A percentile compares a stretch with the other conserved stretches of the same genome.
phyloP scores from a whole-genome alignment of 2,113 vertebrate species.

The Eptesicus fuscus region DNA sequence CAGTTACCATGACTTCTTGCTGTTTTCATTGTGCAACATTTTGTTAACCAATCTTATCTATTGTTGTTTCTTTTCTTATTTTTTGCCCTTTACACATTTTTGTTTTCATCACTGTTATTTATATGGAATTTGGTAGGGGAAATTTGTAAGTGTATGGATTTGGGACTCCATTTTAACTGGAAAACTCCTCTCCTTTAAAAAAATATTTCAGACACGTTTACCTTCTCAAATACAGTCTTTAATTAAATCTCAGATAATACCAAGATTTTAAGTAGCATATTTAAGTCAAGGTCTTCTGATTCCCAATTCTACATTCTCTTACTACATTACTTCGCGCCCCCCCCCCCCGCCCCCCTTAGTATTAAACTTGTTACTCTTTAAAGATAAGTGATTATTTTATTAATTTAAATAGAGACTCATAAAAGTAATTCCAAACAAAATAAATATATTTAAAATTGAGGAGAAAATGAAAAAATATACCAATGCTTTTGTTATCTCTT shows the following conservation, averaged over 20 bases:
- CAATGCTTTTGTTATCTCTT: background rate
- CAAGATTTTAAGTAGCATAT: background rate
- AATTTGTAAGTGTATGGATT: background rate
- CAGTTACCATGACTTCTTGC: background rate
- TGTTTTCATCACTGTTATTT: background rate
- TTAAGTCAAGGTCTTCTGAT: background rate
- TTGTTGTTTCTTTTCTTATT: background rate
- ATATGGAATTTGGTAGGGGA: background rate
- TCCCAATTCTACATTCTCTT: background rate
- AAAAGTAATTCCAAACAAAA: conserved; percentile 2
- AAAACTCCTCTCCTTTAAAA: background rate
- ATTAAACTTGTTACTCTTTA: background rate
- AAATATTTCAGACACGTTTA: background rate
- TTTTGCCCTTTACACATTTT: background rate
- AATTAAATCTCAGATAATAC: background rate
- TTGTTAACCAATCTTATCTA: background rate
- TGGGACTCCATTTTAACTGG: background rate
- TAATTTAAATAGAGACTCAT: conserved; percentile 32
- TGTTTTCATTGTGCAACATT: background rate
- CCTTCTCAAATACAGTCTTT: background rate
- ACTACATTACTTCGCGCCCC: background rate
- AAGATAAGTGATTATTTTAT: conserved; percentile 20
- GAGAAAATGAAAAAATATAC: conserved; percentile 17
- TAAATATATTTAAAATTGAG: conserved; percentile 15
- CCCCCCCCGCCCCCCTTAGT: background rate